Percentiles rank a stretch among this genome's conserved stretches.
phyloP scores from a whole-genome alignment of 2,888 invertebrate genomes.

The Malacosoma neustria region DNA sequence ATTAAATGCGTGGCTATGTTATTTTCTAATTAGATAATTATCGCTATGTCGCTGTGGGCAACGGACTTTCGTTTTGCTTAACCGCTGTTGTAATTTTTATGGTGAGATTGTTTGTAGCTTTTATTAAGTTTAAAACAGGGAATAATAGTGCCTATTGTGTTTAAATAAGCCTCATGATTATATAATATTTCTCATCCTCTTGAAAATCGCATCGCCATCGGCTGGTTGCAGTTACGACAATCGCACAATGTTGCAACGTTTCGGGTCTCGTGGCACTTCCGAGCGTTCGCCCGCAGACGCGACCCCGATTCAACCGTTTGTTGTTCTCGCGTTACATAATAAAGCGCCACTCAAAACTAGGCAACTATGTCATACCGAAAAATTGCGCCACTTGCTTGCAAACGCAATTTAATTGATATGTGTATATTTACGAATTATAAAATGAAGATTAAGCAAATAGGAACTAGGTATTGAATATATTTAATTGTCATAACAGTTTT shows the following conservation, averaged over 20 bases:
- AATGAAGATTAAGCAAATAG: too few species aligned
- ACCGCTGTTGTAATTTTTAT: too few species aligned
- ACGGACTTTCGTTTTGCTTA: too few species aligned
- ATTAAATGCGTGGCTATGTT: too few species aligned
- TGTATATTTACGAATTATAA: background rate
- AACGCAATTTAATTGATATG: slow-evolving; percentile 11
- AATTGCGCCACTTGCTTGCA: slow-evolving; percentile 62
- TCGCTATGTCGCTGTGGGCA: too few species aligned
- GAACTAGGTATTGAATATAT: too few species aligned
- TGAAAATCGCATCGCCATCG: background rate
- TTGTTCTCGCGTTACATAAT: slow-evolving; percentile 69
- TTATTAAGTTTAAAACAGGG: too few species aligned
- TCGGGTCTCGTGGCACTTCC: slow-evolving; percentile 37
- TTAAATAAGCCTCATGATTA: too few species aligned
- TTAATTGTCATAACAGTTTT: too few species aligned
- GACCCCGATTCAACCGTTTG: slow-evolving; percentile 59
- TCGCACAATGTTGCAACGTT: background rate
- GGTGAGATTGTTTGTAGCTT: too few species aligned
- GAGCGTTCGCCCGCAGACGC: slow-evolving; percentile 49
- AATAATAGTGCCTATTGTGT: too few species aligned
- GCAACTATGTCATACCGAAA: slow-evolving; percentile 71
- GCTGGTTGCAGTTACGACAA: background rate
- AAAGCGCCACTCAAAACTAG: slow-evolving; percentile 64
- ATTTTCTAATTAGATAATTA: too few species aligned
- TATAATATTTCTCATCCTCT: slow-evolving; percentile 1